These are phyloP conservation scores for Synanthedon formicaeformis DNA, from an alignment of 2,888 invertebrate species.

Conservation along the genomic window DNA sequence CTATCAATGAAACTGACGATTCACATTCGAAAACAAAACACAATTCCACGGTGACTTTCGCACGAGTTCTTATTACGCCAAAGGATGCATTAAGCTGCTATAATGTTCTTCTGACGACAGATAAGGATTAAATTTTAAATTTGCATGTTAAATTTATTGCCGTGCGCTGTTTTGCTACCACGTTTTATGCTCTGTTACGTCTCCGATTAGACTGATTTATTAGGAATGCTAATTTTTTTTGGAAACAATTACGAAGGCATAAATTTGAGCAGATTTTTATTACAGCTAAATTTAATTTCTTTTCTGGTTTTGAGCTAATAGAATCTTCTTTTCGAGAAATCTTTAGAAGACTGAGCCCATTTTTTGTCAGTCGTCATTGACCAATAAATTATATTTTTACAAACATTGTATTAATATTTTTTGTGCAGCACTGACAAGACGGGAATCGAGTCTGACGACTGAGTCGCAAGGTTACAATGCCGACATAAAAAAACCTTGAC, in stretches of 20 bases:
- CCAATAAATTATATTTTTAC: background rate
- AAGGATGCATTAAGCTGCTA: background rate
- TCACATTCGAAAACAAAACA: conserved; percentile 37
- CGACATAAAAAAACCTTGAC: background rate
- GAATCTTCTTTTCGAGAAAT: too few species aligned
- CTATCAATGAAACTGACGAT: conserved; percentile 36
- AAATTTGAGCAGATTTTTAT: too few species aligned
- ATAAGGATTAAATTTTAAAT: conserved; percentile 1
- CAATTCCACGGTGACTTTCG: conserved; percentile 3
- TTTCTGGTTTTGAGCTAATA: too few species aligned
- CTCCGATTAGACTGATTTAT: too few species aligned
- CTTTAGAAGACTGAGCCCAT: too few species aligned
- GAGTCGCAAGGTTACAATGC: background rate
- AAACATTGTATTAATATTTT: background rate
- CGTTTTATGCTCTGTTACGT: too few species aligned
- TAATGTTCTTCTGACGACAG: background rate
- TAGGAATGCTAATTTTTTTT: too few species aligned
- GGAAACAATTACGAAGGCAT: too few species aligned
- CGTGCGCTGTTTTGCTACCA: too few species aligned
- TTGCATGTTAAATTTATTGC: background rate
- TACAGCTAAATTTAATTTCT: too few species aligned
- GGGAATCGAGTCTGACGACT: background rate
- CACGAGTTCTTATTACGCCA: background rate
- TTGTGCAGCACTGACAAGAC: background rate
- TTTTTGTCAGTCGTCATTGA: too few species aligned